phyloP scores from a whole-genome alignment of 1,140 invertebrate genomes.

The Monochamus saltuarius region DNA sequence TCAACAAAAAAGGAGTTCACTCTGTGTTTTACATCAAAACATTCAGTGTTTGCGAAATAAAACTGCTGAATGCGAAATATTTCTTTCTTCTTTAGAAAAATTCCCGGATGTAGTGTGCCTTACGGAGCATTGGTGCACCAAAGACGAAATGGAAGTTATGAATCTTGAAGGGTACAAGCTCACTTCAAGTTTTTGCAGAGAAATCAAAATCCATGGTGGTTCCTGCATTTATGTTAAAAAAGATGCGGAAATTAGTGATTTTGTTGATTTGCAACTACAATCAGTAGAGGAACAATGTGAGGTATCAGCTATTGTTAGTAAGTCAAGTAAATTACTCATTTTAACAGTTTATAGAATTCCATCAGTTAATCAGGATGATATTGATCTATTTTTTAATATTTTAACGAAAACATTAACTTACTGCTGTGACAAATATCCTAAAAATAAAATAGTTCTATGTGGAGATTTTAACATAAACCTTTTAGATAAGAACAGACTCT shows the following conservation, averaged over 20 bases:
- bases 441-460: constrained; percentile 7
- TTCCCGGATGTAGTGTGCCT: too few species aligned
- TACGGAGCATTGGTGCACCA: too few species aligned
- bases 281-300: constrained; percentile 1
- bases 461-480: background rate
- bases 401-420: background rate
- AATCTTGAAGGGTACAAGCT: constrained; percentile 1
- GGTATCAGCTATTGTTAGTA: background rate
- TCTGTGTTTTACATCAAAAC: constrained; percentile 1
- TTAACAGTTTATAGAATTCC: too few species aligned
- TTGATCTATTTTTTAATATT: constrained; percentile 1
- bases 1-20: too few species aligned
- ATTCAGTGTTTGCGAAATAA: constrained; percentile 10
- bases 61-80: background rate
- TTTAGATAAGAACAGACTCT: background rate
- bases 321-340: background rate
- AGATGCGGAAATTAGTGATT: background rate
- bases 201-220: constrained; percentile 6
- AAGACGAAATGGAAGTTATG: constrained; percentile 1
- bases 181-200: background rate
- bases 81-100: background rate
- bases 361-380: too few species aligned
- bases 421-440: background rate
- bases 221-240: constrained; percentile 5
- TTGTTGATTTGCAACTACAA: background rate